Evolutionary conservation across 2,888 invertebrate genomes (phyloP), one percentile per base, ranked within the genome.

Genomic region (Polia nebulosa): DNA sequence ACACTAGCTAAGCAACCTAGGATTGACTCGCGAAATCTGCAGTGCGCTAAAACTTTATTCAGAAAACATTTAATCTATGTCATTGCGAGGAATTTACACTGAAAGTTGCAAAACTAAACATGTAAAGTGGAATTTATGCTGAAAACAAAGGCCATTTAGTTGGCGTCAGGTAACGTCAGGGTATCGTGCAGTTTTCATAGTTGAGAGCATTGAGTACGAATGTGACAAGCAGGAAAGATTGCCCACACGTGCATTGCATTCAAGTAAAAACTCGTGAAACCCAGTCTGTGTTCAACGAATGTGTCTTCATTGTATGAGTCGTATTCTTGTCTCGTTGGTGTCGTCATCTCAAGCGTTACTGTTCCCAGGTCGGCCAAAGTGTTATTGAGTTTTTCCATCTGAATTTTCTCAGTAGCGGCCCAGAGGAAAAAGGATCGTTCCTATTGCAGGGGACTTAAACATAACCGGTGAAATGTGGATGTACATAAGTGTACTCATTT

Each of bases 71-170:
- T 86, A 83, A 84, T 85, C 82, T 80, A 84, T 80, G 79, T 64
- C 76, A 79, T 73, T 77, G 67, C 60, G 64, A 78, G 74, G 74
- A 81, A 73, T 81, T 74, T 67, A 66, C 75, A 68, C 72, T 47
- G 64, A 66, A 78, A 81, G 82, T 82, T 82, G 75, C 57, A 63
- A 81, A 81, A 87, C 83, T 84, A 80, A 85, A 83, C 83, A 83
- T 78, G 84, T 78, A 80, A 78, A 81, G 76, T 80, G 80, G 85
- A 87, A 88, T 87, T 86, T 88, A 87, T 85, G 81, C 79, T 81
- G 81, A 77, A 87, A 89, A 89, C 88, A 89, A 88, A 87, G 85
- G 83, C 86, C 80, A 87, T 88, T 88, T 87, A 81, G 87, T 80
- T 80, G 81, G 83, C 75, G 85, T 85, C 88, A 86, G 87, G 87